Percentiles rank a stretch among this genome's conserved stretches.
These are phyloP conservation scores for Pollicipes pollicipes DNA, from an alignment of 1,140 invertebrate species.

Conservation along the genomic window DNA sequence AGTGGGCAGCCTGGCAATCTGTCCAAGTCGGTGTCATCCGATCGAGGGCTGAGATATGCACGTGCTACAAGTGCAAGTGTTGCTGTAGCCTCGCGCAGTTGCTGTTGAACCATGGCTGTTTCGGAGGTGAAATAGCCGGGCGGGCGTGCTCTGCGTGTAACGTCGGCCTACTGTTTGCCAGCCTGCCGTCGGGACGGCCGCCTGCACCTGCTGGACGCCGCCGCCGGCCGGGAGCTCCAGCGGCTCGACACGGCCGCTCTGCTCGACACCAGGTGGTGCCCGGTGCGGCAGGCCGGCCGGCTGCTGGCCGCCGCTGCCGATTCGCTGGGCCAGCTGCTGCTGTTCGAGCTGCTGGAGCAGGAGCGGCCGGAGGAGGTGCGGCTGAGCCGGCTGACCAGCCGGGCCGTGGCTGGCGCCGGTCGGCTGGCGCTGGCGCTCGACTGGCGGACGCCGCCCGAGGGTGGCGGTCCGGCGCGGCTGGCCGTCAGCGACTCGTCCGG, in stretches of 20 bases:
- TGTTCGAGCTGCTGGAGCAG: background rate
- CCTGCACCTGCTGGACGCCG: background rate
- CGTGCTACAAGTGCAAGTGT: no score
- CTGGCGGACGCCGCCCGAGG: background rate
- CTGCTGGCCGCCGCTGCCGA: background rate
- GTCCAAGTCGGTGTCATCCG: no score
- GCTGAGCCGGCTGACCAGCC: background rate
- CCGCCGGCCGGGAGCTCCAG: background rate
- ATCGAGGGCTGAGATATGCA: no score
- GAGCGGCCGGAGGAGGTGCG: background rate
- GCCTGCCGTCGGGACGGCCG: background rate
- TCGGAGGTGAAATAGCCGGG: no score
- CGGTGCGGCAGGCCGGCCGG: no score
- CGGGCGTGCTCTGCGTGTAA: no score
- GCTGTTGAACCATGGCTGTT: no score
- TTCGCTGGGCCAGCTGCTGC: background rate
- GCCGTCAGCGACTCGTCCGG: background rate
- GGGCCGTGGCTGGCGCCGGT: background rate
- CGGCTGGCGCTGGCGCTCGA: background rate
- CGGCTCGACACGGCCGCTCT: background rate
- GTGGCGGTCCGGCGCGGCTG: background rate
- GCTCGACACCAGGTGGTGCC: background rate
- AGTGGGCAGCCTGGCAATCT: no score
- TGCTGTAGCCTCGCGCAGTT: no score
- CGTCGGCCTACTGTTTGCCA: no score